A percentile compares a stretch with the other conserved stretches of the same genome.
Evolutionary conservation across 2,797 vertebrate genomes (phyloP).

Genomic region (Glossophaga mutica): DNA sequence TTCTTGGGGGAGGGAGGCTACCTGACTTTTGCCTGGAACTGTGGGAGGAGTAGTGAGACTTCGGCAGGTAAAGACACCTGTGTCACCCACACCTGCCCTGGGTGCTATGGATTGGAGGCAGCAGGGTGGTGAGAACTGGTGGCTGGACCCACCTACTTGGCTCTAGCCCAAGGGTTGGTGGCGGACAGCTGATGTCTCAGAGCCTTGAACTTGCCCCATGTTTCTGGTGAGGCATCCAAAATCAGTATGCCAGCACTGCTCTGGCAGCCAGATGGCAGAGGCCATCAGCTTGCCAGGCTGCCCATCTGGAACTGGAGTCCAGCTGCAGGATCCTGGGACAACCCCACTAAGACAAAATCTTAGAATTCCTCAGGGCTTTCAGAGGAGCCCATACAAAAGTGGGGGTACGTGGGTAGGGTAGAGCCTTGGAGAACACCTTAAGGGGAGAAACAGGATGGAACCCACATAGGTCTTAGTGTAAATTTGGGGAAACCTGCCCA

Average conservation of each 20-base stretch:
- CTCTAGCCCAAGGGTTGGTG: not conserved
- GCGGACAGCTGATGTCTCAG: not conserved
- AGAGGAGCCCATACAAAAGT: not conserved
- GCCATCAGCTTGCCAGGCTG: not conserved
- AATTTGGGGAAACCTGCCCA: not conserved
- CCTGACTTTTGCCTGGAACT: not conserved
- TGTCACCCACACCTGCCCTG: accelerated
- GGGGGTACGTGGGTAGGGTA: accelerated
- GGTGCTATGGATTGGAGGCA: not conserved
- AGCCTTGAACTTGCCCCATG: not conserved
- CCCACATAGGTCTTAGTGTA: not conserved
- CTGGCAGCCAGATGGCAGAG: accelerated
- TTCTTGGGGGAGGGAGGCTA: not conserved
- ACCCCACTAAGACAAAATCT: not conserved
- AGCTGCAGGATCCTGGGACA: not conserved
- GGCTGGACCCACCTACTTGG: not conserved
- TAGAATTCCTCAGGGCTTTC: not conserved
- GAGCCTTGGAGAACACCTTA: not conserved
- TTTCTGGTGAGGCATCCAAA: not conserved
- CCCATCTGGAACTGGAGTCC: not conserved
- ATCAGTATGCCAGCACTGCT: not conserved
- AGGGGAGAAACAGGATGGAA: not conserved
- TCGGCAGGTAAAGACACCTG: not conserved
- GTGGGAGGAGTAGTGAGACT: accelerated
- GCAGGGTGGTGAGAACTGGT: not conserved